phyloP scores from a whole-genome alignment of 2,797 vertebrate species.

The Benthosema pterotum region DNA sequence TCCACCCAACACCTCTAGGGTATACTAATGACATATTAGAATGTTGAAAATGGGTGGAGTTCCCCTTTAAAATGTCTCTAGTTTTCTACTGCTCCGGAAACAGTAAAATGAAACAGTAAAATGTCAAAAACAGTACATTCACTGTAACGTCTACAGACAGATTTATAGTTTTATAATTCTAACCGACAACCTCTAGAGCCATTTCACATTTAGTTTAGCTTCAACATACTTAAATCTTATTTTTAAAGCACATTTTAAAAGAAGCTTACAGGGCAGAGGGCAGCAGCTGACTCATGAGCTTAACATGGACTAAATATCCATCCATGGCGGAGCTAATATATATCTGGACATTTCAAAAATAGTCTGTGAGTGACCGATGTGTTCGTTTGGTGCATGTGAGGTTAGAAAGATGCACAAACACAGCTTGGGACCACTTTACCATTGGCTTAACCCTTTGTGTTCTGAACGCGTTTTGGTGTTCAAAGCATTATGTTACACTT shows the following conservation, averaged over 20 bases:
- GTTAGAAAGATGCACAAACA: too few relatives aligned
- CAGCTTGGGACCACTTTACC: too few relatives aligned
- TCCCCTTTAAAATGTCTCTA: too few relatives aligned
- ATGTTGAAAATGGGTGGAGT: too few relatives aligned
- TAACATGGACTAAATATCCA: constrained; percentile 27
- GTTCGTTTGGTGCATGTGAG: too few relatives aligned
- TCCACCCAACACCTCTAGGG: too few relatives aligned
- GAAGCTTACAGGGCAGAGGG: constrained; percentile 13
- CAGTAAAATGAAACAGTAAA: too few relatives aligned
- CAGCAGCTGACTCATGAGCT: constrained; percentile 49
- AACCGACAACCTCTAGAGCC: not conserved
- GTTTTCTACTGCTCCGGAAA: too few relatives aligned
- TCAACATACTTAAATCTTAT: constrained; percentile 10
- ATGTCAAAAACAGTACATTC: not conserved
- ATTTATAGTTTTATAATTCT: not conserved
- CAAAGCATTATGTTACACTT: too few relatives aligned
- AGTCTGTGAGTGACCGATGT: constrained; percentile 40
- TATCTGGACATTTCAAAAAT: constrained; percentile 41
- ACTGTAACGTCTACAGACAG: not conserved
- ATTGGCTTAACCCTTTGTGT: too few relatives aligned
- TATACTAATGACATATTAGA: too few relatives aligned
- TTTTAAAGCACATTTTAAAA: constrained; percentile 26
- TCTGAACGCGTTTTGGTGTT: too few relatives aligned
- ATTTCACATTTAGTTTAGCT: not conserved
- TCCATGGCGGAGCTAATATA: constrained; percentile 25